phyloP scores from a whole-genome alignment of 2,113 vertebrate genomes.

The Gadus chalcogrammus region DNA sequence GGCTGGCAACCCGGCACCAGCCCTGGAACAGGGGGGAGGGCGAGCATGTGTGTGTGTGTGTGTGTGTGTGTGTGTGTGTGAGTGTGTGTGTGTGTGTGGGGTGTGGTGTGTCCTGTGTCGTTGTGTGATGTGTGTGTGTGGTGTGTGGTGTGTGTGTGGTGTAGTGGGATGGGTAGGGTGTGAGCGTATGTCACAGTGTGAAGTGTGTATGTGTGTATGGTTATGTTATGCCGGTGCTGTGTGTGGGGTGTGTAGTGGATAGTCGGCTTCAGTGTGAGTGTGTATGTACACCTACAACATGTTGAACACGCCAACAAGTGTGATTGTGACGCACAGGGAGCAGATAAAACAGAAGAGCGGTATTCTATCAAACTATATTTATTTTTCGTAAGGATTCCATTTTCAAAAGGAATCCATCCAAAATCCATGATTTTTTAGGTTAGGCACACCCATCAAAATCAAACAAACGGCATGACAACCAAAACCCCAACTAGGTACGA shows the following conservation, averaged over 20 bases:
- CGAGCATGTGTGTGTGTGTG: conserved; percentile 36
- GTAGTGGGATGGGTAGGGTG: too few relatives aligned
- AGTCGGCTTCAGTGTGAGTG: too few relatives aligned
- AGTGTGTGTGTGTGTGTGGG: too few relatives aligned
- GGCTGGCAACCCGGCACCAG: conserved; percentile 73
- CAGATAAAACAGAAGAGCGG: conserved; percentile 20
- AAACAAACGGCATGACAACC: conserved; percentile 38
- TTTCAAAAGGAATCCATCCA: conserved; percentile 49
- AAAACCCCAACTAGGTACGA: conserved; percentile 50
- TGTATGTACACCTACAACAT: too few relatives aligned
- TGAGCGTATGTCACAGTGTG: too few relatives aligned
- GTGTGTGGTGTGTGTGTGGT: conserved; percentile 18
- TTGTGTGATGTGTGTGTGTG: too few relatives aligned
- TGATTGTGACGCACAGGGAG: conserved; percentile 27
- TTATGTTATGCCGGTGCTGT: too few relatives aligned
- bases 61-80: conserved; percentile 3
- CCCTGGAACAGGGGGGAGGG: conserved; percentile 46
- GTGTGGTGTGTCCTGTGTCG: conserved; percentile 8
- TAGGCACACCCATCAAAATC: conserved; percentile 37
- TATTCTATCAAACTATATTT: conserved; percentile 69
- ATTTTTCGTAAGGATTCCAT: conserved; percentile 50
- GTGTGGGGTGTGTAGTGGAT: too few relatives aligned
- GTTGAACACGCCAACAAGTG: conserved; percentile 34
- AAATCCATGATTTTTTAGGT: conserved; percentile 5
- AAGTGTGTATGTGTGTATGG: background rate